These are phyloP conservation scores for Numida meleagris DNA, from an alignment of 2,113 vertebrate species.

Conservation along the genomic window DNA sequence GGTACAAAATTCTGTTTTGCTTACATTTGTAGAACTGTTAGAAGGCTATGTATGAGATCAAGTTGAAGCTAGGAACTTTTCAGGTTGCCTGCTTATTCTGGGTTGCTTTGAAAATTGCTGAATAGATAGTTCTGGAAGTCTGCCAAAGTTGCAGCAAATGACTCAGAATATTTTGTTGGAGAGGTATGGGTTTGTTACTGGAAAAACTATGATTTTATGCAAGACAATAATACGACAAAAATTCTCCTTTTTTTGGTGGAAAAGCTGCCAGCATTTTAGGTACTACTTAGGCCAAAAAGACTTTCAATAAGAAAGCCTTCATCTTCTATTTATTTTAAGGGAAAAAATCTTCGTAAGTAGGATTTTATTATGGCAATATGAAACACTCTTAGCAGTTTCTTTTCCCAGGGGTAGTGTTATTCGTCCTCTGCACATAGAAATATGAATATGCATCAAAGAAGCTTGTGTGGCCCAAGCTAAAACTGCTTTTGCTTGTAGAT, in stretches of 20 bases:
- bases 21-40: neutral
- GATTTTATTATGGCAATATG: neutral
- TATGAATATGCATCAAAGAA: neutral
- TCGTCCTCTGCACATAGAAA: neutral
- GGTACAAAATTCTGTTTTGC: conserved; percentile 15
- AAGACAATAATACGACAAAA: neutral
- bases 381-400: neutral
- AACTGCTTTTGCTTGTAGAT: neutral
- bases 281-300: conserved; percentile 3
- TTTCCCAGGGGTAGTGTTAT: neutral
- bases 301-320: neutral
- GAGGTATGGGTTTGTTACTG: neutral
- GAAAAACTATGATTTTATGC: neutral
- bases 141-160: neutral
- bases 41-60: neutral
- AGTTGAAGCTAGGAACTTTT: conserved; percentile 7
- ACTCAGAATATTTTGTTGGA: conserved; percentile 11
- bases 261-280: conserved; percentile 21
- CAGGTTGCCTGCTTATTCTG: neutral
- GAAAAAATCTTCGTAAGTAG: neutral
- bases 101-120: neutral
- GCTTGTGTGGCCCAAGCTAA: neutral
- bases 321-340: conserved; percentile 25
- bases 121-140: neutral
- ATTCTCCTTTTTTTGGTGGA: neutral